Conservation (phyloP, 2,888 invertebrate species). For the Eupithecia exiguata region DNA sequence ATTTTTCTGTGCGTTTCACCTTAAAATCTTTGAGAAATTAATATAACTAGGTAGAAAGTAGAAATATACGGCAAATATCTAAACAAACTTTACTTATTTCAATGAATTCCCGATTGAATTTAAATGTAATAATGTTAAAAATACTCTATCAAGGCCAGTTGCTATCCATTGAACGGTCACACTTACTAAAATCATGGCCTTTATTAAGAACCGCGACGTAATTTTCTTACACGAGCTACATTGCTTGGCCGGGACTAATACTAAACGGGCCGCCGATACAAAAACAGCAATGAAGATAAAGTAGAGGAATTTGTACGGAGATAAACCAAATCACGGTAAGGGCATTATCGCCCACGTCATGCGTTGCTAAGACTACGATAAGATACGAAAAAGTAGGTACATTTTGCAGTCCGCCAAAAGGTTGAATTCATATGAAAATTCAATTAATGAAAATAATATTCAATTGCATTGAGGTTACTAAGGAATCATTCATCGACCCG, state of each 20-base stretch:
- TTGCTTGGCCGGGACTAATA: conserved; percentile 37
- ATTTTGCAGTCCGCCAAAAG: conserved; percentile 50
- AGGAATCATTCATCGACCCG: too few species aligned
- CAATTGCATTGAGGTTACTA: not conserved
- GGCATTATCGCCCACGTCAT: conserved; percentile 57
- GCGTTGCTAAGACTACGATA: conserved; percentile 63
- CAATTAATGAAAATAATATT: not conserved
- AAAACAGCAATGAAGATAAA: conserved; percentile 51
- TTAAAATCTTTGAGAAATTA: not conserved
- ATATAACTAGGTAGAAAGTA: not conserved
- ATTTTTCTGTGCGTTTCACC: too few species aligned
- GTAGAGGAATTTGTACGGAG: conserved; percentile 43
- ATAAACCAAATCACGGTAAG: conserved; percentile 58
- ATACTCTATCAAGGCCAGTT: conserved; percentile 66
- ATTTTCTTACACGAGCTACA: conserved; percentile 39
- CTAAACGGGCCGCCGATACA: conserved; percentile 30
- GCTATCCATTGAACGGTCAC: conserved; percentile 57
- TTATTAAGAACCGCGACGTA: conserved; percentile 39
- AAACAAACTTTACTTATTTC: conserved; percentile 37
- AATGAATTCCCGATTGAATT: conserved; percentile 55
- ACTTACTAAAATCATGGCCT: conserved; percentile 44
- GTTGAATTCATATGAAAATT: conserved; percentile 14
- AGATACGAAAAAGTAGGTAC: conserved; percentile 58
- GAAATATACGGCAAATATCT: not conserved
- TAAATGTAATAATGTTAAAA: conserved; percentile 62